These are phyloP conservation scores for Anaspis maculata DNA, from an alignment of 2,888 invertebrate genomes.

Conservation along the genomic window DNA sequence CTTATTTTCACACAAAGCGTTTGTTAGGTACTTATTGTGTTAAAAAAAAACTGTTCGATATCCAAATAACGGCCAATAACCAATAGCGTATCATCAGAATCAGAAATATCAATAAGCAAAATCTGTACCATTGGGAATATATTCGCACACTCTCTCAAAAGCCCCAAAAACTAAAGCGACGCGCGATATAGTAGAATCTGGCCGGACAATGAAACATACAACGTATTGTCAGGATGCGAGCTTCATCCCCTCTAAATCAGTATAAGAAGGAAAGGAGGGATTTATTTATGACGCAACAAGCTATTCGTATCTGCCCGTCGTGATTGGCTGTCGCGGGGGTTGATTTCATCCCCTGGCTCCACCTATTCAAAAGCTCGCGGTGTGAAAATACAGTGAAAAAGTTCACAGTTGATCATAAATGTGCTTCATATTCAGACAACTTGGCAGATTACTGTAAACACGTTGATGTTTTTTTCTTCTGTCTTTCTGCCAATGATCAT, in stretches of 20 bases:
- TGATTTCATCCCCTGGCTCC: slow-evolving; percentile 31
- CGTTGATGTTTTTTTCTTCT: no score
- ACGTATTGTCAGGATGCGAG: slow-evolving; percentile 17
- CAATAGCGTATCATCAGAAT: no score
- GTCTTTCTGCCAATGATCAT: not conserved
- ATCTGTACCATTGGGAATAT: no score
- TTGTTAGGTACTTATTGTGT: no score
- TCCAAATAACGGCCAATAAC: no score
- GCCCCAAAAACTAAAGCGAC: no score
- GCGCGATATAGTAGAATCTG: slow-evolving; percentile 2
- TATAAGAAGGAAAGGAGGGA: slow-evolving; percentile 25
- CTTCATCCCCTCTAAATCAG: slow-evolving; percentile 21
- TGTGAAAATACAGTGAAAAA: slow-evolving; percentile 33
- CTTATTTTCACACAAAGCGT: no score
- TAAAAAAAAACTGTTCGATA: no score
- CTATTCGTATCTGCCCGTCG: slow-evolving; percentile 27
- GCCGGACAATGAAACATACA: slow-evolving; percentile 19
- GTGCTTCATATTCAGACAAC: slow-evolving; percentile 31
- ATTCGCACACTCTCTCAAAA: no score
- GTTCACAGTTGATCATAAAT: slow-evolving; percentile 39
- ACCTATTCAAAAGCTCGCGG: slow-evolving; percentile 26
- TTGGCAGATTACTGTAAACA: slow-evolving; percentile 26
- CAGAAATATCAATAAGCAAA: no score
- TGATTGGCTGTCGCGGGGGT: slow-evolving; percentile 38
- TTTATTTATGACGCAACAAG: slow-evolving; percentile 35